Evolutionary conservation across 37 sponge, comb jelly and placozoan genomes (phyloP), one percentile per base, ranked within the genome.

Genomic region (Chondrilla cf. caribensis): DNA sequence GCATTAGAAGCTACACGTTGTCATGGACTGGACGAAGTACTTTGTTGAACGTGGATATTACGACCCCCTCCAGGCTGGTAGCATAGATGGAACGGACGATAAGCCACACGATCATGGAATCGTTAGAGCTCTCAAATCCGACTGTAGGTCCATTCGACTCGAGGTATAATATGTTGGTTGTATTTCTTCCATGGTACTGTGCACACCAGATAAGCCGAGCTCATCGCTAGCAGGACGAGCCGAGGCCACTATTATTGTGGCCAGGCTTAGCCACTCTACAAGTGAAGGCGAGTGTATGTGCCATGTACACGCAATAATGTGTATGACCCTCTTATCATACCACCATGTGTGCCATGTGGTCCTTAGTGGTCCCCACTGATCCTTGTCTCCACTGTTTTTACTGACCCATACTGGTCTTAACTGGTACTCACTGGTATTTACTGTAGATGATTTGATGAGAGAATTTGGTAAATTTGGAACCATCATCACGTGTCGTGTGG

Each of bases 11-110:
- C 60, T n/a, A 7, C 4, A 59, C 22, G 26, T 28, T 59, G 68
- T 1, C 2, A 33, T 28, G 11, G 68, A 67, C 9, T 73, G 41
- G 41, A 36, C 21, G 19, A 39, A 42, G 24, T 73, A 39, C 22
- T 73, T 38, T 43, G 81, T 83, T 1, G 93, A 92, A 0, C 60
- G 80, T 31, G 89, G 89, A 3, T 59, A 57, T 11, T 98, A 98
- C 78, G 84, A 90, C 64, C 95, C 99, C 17, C 86, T 98, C 15
- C 82, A 76, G 83, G 88, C 94, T 2, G 99, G 99, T 3, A 98
- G 99, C 60, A 98, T 98, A 58, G 99, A 98, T 71, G 97, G 97
- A 28, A 98, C 99, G 58, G 99, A 96, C 64, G 76, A 73, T 0
- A 36, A 77, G n/a, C 95, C 99, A 5, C 99, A 98, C 59, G 99